Percentiles rank a stretch among this genome's conserved stretches.
phyloP scores from a whole-genome alignment of 2,113 vertebrate genomes.

The Danio rerio region DNA sequence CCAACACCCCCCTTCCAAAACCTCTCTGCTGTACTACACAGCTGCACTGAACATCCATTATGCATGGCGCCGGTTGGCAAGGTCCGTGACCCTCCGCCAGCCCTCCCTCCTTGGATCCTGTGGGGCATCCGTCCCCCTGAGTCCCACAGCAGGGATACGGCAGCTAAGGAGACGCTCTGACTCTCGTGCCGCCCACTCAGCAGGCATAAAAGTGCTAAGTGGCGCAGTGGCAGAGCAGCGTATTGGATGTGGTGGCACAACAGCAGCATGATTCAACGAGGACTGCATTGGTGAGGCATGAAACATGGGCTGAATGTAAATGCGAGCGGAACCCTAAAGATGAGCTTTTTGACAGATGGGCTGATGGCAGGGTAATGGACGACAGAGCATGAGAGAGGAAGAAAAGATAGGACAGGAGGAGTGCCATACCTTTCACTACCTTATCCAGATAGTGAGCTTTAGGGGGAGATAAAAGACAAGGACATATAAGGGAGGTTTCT shows the following conservation, averaged over 20 bases:
- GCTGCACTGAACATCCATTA: conserved; percentile 72
- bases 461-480: conserved; percentile 95
- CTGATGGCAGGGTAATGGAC: conserved; percentile 27
- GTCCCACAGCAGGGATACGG: not conserved
- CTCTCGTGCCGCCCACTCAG: conserved; percentile 45
- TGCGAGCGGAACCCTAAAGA: not conserved
- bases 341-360: conserved; percentile 36
- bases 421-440: conserved; percentile 99
- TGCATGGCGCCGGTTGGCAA: conserved; percentile 66
- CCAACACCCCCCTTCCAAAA: not conserved
- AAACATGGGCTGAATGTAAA: conserved; percentile 3
- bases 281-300: not conserved
- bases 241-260: not conserved
- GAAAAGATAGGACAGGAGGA: conserved; percentile 80
- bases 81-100: conserved; percentile 41
- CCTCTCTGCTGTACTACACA: conserved; percentile 48
- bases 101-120: conserved; percentile 28
- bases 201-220: conserved; percentile 71
- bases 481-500: conserved; percentile 93
- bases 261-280: not conserved
- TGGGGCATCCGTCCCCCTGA: not conserved
- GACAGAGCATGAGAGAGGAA: conserved; percentile 1
- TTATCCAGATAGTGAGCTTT: conserved; percentile 99
- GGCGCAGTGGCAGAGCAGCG: conserved; percentile 49
- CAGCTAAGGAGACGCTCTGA: not conserved